These are phyloP conservation scores for Latheticus oryzae DNA, from an alignment of 2,888 invertebrate species.

Conservation along the genomic window DNA sequence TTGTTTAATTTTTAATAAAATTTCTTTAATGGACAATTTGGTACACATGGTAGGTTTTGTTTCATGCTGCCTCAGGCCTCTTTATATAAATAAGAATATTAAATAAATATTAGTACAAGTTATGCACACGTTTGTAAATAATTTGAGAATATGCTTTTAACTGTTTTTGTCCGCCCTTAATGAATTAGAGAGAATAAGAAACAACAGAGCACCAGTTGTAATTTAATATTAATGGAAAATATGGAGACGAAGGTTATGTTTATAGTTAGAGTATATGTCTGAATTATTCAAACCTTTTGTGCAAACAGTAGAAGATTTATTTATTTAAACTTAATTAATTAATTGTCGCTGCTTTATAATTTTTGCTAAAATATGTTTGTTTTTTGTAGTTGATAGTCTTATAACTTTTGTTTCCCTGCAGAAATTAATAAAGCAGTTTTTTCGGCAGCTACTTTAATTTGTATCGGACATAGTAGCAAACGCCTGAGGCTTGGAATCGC, in stretches of 20 bases:
- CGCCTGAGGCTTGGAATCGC: slow-evolving; percentile 31
- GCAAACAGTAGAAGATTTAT: slow-evolving; percentile 18
- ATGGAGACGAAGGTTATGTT: slow-evolving; percentile 18
- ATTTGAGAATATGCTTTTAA: slow-evolving; percentile 36
- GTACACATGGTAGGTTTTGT: too few species aligned
- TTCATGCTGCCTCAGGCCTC: slow-evolving; percentile 15
- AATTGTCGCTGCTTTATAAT: slow-evolving; percentile 21
- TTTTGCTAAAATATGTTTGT: slow-evolving; percentile 6
- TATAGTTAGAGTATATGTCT: slow-evolving; percentile 16
- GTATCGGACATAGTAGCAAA: slow-evolving; percentile 30
- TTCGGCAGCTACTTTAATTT: slow-evolving; percentile 7
- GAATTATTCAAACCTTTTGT: slow-evolving; percentile 10
- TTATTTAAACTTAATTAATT: slow-evolving; percentile 18
- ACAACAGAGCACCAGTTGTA: slow-evolving; percentile 20
- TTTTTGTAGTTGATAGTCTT: too few species aligned
- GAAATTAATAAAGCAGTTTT: not conserved
- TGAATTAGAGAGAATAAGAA: slow-evolving; percentile 35
- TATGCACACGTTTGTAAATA: slow-evolving; percentile 39
- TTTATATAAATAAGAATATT: slow-evolving; percentile 35
- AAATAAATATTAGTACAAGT: slow-evolving; percentile 39
- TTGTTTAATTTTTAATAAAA: too few species aligned
- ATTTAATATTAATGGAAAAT: slow-evolving; percentile 40
- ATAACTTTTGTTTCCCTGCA: slow-evolving; percentile 1
- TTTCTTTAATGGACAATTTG: too few species aligned
- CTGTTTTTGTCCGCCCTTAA: slow-evolving; percentile 31